Evolutionary conservation across 2,113 vertebrate species (phyloP).

Genomic region (Cinclus cinclus): DNA sequence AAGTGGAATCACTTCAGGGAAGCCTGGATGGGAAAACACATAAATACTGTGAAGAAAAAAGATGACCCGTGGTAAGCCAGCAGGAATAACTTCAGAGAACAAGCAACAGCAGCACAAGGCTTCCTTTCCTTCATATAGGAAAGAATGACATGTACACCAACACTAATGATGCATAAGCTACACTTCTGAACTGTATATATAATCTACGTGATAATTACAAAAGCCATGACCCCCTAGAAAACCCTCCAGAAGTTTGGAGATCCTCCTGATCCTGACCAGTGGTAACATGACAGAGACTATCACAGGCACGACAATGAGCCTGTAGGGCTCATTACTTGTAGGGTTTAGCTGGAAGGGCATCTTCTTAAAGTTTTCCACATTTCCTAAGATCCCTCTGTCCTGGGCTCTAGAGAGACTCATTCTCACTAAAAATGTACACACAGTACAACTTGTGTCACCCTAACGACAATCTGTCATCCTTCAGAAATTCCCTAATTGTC

Average conservation of each 20-base stretch:
- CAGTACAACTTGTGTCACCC: neutral
- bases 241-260: neutral
- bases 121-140: neutral
- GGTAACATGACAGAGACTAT: neutral
- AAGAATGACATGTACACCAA: neutral
- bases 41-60: neutral
- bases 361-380: neutral
- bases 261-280: neutral
- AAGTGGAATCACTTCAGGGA: neutral
- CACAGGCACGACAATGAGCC: neutral
- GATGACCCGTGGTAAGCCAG: neutral
- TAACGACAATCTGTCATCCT: constrained; percentile 49
- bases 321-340: neutral
- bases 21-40: neutral
- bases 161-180: neutral
- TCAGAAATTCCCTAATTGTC: constrained; percentile 27
- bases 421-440: constrained; percentile 50
- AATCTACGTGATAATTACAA: neutral
- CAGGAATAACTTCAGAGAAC: neutral
- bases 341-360: neutral
- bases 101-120: neutral
- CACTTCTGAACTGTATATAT: neutral
- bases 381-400: neutral
- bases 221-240: neutral
- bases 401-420: neutral